phyloP scores from a whole-genome alignment of 1,140 invertebrate genomes.

The Euura saliciscinereae region DNA sequence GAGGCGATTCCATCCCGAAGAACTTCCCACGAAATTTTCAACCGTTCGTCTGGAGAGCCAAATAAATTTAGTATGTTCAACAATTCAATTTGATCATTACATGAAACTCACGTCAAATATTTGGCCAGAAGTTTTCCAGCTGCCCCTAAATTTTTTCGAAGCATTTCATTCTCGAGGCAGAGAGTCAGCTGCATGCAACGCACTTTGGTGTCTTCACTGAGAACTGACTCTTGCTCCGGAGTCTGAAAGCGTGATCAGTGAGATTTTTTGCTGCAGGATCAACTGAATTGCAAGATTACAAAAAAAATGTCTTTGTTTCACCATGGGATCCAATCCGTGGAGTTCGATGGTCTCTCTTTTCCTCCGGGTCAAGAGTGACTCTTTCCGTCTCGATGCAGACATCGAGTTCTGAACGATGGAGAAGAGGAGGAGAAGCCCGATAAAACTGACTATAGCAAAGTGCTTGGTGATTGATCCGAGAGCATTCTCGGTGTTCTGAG shows the following conservation, averaged over 20 bases:
- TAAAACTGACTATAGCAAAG: slow-evolving; percentile 53
- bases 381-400: slow-evolving; percentile 43
- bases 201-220: slow-evolving; percentile 45
- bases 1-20: slow-evolving; percentile 47
- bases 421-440: slow-evolving; percentile 53
- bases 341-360: slow-evolving; percentile 41
- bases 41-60: slow-evolving; percentile 32
- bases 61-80: slow-evolving; percentile 9
- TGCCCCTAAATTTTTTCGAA: slow-evolving; percentile 43
- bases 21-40: slow-evolving; percentile 35
- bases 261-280: background rate
- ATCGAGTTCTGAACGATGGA: slow-evolving; percentile 55
- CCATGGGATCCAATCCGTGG: slow-evolving; percentile 33
- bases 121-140: slow-evolving; percentile 44
- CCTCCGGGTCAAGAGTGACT: slow-evolving; percentile 43
- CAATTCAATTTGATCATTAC: background rate
- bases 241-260: slow-evolving; percentile 34
- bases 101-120: slow-evolving; percentile 50
- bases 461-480: slow-evolving; percentile 48
- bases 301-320: slow-evolving; percentile 20
- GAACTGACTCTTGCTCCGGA: slow-evolving; percentile 42
- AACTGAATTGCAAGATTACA: no score
- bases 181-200: slow-evolving; percentile 53
- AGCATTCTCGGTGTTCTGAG: slow-evolving; percentile 33
- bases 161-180: slow-evolving; percentile 49